Evolutionary conservation across 2,888 invertebrate species (phyloP).

Genomic region (Alitta virens): DNA sequence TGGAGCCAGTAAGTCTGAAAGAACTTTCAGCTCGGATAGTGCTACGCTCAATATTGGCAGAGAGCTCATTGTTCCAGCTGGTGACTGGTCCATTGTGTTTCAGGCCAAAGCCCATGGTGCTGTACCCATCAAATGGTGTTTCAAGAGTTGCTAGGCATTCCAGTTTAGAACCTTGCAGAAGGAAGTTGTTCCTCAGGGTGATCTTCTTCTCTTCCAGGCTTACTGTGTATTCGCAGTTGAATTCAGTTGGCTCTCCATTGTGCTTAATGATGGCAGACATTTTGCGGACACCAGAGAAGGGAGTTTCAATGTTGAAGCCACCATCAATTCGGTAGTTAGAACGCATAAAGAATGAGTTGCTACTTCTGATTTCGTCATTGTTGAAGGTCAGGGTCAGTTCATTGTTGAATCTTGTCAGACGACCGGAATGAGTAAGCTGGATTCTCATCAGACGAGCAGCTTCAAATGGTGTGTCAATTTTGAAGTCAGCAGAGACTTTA

Average conservation of each 20-base stretch:
- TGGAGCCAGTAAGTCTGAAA: neutral
- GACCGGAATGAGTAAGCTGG: neutral
- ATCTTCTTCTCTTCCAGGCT: neutral
- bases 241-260: constrained; percentile 18
- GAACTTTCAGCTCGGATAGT: neutral
- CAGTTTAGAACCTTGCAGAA: neutral
- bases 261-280: constrained; percentile 13
- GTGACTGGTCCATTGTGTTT: neutral
- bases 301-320: constrained; percentile 1
- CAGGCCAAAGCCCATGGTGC: neutral
- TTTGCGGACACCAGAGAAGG: constrained; percentile 1
- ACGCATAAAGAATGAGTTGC: neutral
- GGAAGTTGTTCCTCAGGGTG: neutral
- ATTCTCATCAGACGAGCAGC: neutral
- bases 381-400: neutral
- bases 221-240: constrained; percentile 13
- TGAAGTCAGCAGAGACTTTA: neutral
- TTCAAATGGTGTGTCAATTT: neutral
- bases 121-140: neutral
- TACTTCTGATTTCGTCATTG: neutral
- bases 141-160: neutral
- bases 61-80: neutral
- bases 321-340: neutral
- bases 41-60: neutral
- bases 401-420: neutral